Conservation (phyloP, 2,888 invertebrate genomes). For the Craniophora ligustri region DNA sequence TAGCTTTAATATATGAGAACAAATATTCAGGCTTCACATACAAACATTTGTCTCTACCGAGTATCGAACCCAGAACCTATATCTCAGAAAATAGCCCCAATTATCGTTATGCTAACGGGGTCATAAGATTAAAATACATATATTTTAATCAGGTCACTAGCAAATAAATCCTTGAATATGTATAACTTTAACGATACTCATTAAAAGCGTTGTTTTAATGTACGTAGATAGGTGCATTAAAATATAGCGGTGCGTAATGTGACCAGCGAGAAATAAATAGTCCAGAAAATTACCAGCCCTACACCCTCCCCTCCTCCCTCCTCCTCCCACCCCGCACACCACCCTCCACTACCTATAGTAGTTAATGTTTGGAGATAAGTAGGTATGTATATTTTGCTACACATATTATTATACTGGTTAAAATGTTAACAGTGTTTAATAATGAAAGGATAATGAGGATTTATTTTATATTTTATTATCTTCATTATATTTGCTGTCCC, state of each 20-base stretch:
- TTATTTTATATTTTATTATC: too few species aligned
- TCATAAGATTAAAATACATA: too few species aligned
- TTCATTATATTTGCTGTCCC: too few species aligned
- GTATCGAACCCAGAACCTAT: too few species aligned
- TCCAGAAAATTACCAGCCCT: constrained; percentile 72
- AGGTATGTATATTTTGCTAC: constrained; percentile 3
- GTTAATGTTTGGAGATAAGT: constrained; percentile 46
- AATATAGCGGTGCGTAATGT: constrained; percentile 66
- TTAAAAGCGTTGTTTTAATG: constrained; percentile 52
- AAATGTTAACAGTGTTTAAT: too few species aligned
- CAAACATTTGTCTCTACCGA: too few species aligned
- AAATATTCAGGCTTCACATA: too few species aligned
- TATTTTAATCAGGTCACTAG: not conserved
- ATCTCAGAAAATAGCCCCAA: too few species aligned
- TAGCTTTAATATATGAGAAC: too few species aligned
- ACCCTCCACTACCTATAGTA: constrained; percentile 31
- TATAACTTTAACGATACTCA: constrained; percentile 8
- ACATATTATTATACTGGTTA: too few species aligned
- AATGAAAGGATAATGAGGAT: too few species aligned
- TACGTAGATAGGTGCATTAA: constrained; percentile 55
- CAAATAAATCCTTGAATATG: constrained; percentile 9
- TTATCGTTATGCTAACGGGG: too few species aligned
- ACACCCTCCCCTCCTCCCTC: constrained; percentile 24
- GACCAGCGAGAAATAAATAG: constrained; percentile 75
- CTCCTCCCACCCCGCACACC: constrained; percentile 16